A percentile compares a stretch with the other conserved stretches of the same genome.
Conservation (phyloP, 2,113 vertebrate genomes). For the Rhipidura dahli region DNA sequence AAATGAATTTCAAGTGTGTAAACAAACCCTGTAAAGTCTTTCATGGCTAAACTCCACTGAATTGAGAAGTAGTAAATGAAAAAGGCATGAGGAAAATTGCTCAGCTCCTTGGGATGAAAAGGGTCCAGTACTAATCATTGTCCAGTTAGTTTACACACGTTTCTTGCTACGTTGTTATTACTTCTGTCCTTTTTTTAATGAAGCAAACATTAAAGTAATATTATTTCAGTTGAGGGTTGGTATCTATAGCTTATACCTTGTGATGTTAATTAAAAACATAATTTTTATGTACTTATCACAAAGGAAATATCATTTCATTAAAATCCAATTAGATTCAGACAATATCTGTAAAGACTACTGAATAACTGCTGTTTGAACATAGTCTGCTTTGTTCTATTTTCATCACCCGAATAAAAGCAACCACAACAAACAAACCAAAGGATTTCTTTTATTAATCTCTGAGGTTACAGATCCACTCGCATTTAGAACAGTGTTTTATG, state of each 20-base stretch:
- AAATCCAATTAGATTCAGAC: slow-evolving; percentile 97
- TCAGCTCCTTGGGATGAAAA: slow-evolving; percentile 37
- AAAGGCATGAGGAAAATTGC: background rate
- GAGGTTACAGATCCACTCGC: slow-evolving; percentile 71
- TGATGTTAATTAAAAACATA: slow-evolving; percentile 97
- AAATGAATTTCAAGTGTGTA: background rate
- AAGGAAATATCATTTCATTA: slow-evolving; percentile 98
- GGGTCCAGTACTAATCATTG: slow-evolving; percentile 45
- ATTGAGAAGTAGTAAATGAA: slow-evolving; percentile 10
- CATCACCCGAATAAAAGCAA: slow-evolving; percentile 89
- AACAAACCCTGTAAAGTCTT: slow-evolving; percentile 44
- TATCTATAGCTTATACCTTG: slow-evolving; percentile 84
- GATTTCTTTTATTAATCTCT: slow-evolving; percentile 73
- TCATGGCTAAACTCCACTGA: slow-evolving; percentile 25
- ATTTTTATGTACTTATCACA: slow-evolving; percentile 95
- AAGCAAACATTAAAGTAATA: slow-evolving; percentile 89
- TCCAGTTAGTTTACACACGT: slow-evolving; percentile 65
- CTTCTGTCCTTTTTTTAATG: slow-evolving; percentile 78
- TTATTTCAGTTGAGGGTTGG: slow-evolving; percentile 82
- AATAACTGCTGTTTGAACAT: slow-evolving; percentile 91
- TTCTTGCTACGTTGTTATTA: slow-evolving; percentile 64
- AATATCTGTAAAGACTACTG: slow-evolving; percentile 81
- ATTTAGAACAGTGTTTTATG: slow-evolving; percentile 71
- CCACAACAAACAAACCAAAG: slow-evolving; percentile 83
- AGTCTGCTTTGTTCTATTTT: slow-evolving; percentile 92